Conservation (phyloP, 2,797 vertebrate genomes). For the Linurgus olivaceus region DNA sequence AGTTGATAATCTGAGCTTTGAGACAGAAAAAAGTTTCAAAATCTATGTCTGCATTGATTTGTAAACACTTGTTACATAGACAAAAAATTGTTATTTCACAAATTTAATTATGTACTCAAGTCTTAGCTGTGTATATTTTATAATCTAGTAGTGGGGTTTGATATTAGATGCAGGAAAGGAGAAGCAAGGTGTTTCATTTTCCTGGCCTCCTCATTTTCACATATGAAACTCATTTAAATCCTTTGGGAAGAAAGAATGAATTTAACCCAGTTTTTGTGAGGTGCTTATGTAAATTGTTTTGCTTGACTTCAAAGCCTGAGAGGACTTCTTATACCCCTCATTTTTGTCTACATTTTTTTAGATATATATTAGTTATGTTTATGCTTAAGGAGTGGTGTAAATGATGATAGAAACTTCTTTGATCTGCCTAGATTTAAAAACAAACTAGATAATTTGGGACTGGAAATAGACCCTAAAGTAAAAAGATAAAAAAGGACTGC, state of each 20-base stretch:
- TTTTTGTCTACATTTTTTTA: neutral
- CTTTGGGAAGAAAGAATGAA: neutral
- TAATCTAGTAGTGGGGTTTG: neutral
- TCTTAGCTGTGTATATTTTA: neutral
- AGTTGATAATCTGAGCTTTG: neutral
- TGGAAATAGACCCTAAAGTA: neutral
- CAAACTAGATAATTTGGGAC: neutral
- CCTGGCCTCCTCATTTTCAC: neutral
- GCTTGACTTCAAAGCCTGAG: slow-evolving; percentile 41
- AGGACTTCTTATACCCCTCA: neutral
- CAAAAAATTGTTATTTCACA: neutral
- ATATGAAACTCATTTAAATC: neutral
- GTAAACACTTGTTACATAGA: neutral
- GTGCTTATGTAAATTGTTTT: slow-evolving; percentile 31
- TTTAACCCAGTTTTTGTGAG: slow-evolving; percentile 32
- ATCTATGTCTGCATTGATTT: neutral
- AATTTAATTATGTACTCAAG: neutral
- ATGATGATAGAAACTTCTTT: neutral
- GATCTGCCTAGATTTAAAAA: neutral
- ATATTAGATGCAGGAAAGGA: neutral
- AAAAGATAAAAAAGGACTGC: neutral
- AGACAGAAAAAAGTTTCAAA: neutral
- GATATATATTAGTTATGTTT: neutral
- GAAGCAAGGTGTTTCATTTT: neutral
- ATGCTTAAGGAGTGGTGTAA: neutral